phyloP scores from a whole-genome alignment of 2,113 vertebrate species.

The Brevimyrus niger region DNA sequence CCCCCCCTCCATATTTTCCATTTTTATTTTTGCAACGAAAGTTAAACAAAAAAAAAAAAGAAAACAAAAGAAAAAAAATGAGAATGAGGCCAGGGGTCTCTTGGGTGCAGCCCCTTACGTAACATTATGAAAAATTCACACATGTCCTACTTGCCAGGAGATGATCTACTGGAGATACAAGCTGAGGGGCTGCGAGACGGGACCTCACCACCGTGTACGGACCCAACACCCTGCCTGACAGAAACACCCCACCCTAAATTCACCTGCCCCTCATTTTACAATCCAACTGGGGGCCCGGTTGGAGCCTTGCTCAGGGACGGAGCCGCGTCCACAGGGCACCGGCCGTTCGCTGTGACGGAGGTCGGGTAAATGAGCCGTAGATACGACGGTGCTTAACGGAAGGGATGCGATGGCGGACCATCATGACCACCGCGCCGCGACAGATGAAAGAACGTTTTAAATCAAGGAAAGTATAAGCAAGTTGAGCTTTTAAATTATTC shows the following conservation, averaged over 20 bases:
- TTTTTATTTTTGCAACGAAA: constrained; percentile 48
- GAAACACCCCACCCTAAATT: constrained; percentile 23
- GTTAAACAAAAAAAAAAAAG: constrained; percentile 34
- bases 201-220: too few species aligned
- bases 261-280: background rate
- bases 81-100: constrained; percentile 60
- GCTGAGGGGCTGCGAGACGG: constrained; percentile 28
- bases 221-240: background rate
- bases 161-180: constrained; percentile 31
- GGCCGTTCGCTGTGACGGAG: background rate
- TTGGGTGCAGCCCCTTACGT: constrained; percentile 56
- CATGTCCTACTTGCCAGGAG: constrained; percentile 51
- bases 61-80: background rate
- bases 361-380: background rate
- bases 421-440: constrained; percentile 18
- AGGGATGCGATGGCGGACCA: constrained; percentile 31
- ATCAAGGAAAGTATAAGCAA: constrained; percentile 33
- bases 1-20: constrained; percentile 19
- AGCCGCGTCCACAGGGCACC: background rate
- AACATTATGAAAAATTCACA: constrained; percentile 67
- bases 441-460: constrained; percentile 35
- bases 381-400: background rate
- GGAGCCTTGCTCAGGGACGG: background rate
- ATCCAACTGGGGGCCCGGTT: background rate
- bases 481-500: constrained; percentile 33